A percentile compares a stretch with the other conserved stretches of the same genome.
Conservation (phyloP, 2,797 vertebrate species). For the Melanotaenia boesemani region DNA sequence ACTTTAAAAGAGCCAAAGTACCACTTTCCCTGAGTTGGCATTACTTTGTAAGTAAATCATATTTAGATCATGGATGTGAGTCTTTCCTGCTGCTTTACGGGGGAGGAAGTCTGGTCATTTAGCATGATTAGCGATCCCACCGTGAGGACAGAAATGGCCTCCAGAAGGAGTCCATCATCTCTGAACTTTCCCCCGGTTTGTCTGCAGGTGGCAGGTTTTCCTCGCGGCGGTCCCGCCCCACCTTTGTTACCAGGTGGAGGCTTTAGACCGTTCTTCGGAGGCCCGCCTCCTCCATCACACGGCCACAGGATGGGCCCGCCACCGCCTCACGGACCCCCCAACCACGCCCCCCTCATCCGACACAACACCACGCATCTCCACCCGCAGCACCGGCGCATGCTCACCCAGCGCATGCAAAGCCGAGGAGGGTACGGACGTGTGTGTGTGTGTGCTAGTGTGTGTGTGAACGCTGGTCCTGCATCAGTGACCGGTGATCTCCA, state of each 20-base stretch:
- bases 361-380: constrained; percentile 95
- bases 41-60: too few relatives aligned
- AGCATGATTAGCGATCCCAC: too few relatives aligned
- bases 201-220: constrained; percentile 85
- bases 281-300: constrained; percentile 81
- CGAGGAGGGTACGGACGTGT: constrained; percentile 82
- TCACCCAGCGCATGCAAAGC: constrained; percentile 92
- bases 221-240: constrained; percentile 84
- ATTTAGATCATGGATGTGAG: too few relatives aligned
- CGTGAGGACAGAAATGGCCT: too few relatives aligned
- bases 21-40: too few relatives aligned
- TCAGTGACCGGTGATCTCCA: background rate
- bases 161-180: background rate
- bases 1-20: too few relatives aligned
- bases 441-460: too few relatives aligned
- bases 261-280: constrained; percentile 91
- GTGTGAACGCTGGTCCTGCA: too few relatives aligned
- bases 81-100: too few relatives aligned
- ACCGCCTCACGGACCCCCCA: constrained; percentile 75
- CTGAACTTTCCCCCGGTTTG: constrained; percentile 23
- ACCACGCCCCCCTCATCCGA: constrained; percentile 84
- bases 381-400: constrained; percentile 93
- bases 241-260: constrained; percentile 87
- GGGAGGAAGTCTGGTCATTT: too few relatives aligned
- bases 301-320: constrained; percentile 78